Evolutionary conservation across 2,888 invertebrate genomes (phyloP), one percentile per base, ranked within the genome.

Genomic region (Thereva unica): DNA sequence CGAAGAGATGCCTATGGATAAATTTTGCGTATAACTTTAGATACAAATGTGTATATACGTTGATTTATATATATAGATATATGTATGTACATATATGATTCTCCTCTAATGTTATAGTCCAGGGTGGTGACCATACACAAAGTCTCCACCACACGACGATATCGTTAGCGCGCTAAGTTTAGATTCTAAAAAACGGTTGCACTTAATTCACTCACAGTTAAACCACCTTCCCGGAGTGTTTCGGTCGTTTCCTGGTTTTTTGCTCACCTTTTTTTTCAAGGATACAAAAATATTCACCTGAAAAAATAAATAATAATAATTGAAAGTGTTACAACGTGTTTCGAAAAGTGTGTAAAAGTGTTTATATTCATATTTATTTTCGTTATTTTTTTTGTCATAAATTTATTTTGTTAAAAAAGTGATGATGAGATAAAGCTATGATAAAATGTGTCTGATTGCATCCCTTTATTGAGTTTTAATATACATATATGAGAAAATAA

Each of bases 171-270:
- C 47, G 59, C 59, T 64, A 67, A 59, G 68, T 56, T 69, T 69
- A 67, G 68, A 67, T 59, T 23, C 59, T 49, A 59, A 59, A 59
- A 59, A 59, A 59, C 59, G 59, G 49, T 47, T 59, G 59, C 59
- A 59, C 47, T 68, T 69, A 67, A 69, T 69, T 68, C 69, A 67
- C 64, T 63, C 66, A 57, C 66, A 54, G 67, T 64, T 53, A 66
- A 64, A 64, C 68, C 68, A 66, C 65, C 69, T 59, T 59, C 47
- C 59, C 59, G 59, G 59, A 59, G 59, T 47, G 59, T 35, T 47
- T 59, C 59, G 59, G 59, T 59, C 35, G 57, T 35, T 57, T 40
- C 55, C 23, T 37, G 38, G 9, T 12, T 12, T 49, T n/a, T 44
- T 8, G 44, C n/a, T n/a, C n/a, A 8, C 44, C n/a, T n/a, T n/a